Evolutionary conservation across 2,113 vertebrate genomes (phyloP).

Genomic region (Megaceryle torquata): DNA sequence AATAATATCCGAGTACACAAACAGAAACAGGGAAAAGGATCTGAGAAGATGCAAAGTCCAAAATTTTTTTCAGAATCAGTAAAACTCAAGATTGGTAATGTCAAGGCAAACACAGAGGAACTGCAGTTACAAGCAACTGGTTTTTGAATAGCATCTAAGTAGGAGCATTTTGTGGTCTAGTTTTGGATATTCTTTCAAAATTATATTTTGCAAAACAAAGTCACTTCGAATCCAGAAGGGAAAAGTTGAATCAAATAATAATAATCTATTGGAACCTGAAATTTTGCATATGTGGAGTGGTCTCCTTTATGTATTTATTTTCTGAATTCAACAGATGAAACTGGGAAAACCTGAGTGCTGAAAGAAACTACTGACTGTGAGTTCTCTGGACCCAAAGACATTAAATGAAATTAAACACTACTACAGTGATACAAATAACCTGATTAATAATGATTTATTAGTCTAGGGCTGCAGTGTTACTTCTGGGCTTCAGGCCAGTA

Average conservation of each 20-base stretch:
- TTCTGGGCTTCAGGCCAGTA: not conserved
- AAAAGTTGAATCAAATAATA: not conserved
- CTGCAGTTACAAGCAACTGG: not conserved
- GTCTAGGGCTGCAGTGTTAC: not conserved
- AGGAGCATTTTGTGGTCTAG: accelerated
- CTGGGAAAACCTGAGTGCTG: not conserved
- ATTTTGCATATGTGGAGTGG: not conserved
- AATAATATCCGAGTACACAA: not conserved
- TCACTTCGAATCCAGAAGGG: not conserved
- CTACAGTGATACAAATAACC: not conserved
- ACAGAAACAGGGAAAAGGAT: not conserved
- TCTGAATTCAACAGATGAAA: not conserved
- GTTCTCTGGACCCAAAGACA: not conserved
- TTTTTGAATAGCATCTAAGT: not conserved
- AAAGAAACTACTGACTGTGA: not conserved
- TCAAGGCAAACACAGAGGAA: not conserved
- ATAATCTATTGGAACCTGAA: not conserved
- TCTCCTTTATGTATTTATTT: not conserved
- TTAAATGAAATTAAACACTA: not conserved
- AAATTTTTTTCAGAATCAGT: not conserved
- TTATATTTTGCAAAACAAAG: not conserved
- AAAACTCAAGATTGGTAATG: not conserved
- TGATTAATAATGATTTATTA: conserved; percentile 6
- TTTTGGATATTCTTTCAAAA: not conserved
- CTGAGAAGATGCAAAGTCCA: not conserved